These are phyloP conservation scores for Alectura lathami DNA, from an alignment of 2,113 vertebrate genomes.

Conservation along the genomic window DNA sequence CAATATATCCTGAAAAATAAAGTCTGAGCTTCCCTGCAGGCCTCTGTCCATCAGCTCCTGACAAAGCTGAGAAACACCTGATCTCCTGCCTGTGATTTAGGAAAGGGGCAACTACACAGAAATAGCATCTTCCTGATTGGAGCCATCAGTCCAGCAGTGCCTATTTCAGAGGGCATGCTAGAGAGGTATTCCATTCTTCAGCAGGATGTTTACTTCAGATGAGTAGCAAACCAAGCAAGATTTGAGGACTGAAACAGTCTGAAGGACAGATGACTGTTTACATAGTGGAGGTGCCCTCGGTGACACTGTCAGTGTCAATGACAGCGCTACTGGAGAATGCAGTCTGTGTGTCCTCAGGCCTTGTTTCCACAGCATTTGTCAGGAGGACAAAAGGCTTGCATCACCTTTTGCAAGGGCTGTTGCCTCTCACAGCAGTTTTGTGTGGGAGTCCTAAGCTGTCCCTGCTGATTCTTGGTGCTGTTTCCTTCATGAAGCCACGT, in stretches of 20 bases:
- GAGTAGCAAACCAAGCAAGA: background rate
- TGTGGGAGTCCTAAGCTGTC: background rate
- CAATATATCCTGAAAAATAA: background rate
- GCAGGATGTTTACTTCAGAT: background rate
- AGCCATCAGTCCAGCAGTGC: background rate
- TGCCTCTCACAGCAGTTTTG: accelerated
- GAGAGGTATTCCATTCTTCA: background rate
- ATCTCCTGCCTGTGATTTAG: background rate
- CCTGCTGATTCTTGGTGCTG: background rate
- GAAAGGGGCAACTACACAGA: background rate
- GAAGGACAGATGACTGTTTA: background rate
- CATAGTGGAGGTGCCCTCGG: background rate
- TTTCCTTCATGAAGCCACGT: background rate
- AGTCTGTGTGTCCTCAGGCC: accelerated
- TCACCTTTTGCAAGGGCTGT: background rate
- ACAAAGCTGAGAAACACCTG: background rate
- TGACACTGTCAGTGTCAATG: background rate
- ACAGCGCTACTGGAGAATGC: background rate
- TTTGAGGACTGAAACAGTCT: background rate
- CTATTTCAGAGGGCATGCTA: background rate
- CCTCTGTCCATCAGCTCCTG: background rate
- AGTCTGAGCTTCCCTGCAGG: background rate
- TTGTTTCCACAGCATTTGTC: background rate
- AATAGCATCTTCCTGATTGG: background rate
- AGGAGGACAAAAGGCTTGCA: background rate